A percentile compares a stretch with the other conserved stretches of the same genome.
Evolutionary conservation across 2,888 invertebrate genomes (phyloP).

Genomic region (Amiota mariae): DNA sequence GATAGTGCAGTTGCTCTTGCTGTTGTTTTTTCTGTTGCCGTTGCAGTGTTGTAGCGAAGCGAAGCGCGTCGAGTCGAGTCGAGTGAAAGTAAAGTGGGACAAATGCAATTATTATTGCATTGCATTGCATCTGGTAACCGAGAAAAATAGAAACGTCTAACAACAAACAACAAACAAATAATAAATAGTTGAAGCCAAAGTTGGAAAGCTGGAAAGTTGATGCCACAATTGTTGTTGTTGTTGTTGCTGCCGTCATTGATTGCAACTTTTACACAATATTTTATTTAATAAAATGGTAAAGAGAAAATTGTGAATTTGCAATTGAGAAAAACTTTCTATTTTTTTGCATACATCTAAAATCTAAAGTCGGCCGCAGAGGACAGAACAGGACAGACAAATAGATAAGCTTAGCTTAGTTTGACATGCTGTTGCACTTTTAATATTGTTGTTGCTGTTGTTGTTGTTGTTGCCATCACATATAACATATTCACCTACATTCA

Average conservation of each 20-base stretch:
- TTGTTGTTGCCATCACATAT: slow-evolving; percentile 2
- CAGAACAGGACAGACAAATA: slow-evolving; percentile 24
- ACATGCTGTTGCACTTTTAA: slow-evolving; percentile 30
- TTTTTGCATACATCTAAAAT: slow-evolving; percentile 53
- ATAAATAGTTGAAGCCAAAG: neutral
- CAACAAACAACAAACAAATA: slow-evolving; percentile 24
- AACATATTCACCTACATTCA: slow-evolving; percentile 18
- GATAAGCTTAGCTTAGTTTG: slow-evolving; percentile 8
- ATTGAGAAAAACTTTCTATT: slow-evolving; percentile 63
- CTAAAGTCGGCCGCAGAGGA: neutral
- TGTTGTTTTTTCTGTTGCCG: slow-evolving; percentile 37
- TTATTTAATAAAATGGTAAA: slow-evolving; percentile 67
- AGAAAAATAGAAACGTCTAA: slow-evolving; percentile 57
- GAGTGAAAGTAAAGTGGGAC: slow-evolving; percentile 72
- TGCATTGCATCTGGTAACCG: slow-evolving; percentile 67
- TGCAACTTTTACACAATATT: slow-evolving; percentile 68
- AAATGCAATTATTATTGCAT: slow-evolving; percentile 64
- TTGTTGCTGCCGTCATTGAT: slow-evolving; percentile 33
- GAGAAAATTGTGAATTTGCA: slow-evolving; percentile 66
- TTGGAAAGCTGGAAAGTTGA: slow-evolving; percentile 59
- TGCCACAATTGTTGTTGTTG: slow-evolving; percentile 16
- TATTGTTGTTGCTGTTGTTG: too few species aligned
- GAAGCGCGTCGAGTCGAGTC: slow-evolving; percentile 53
- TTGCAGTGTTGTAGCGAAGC: slow-evolving; percentile 41
- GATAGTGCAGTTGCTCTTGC: slow-evolving; percentile 10